Percentiles rank a stretch among this genome's conserved stretches.
phyloP scores from a whole-genome alignment of 2,113 vertebrate species.

The Tachysurus vachellii region DNA sequence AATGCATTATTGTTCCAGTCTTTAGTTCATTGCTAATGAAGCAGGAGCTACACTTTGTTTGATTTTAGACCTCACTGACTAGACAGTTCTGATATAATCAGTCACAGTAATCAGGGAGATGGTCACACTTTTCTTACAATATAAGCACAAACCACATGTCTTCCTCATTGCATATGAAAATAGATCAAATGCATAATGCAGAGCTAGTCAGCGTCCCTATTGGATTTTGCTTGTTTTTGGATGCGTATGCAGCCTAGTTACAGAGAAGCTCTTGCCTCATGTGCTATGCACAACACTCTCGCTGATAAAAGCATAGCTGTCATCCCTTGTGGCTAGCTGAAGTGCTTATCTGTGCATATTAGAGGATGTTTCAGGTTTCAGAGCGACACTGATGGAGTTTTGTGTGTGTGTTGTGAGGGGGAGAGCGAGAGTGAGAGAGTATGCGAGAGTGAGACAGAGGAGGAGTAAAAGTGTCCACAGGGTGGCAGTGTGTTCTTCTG shows the following conservation, averaged over 20 bases:
- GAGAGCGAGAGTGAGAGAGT: not conserved
- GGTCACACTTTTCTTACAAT: not conserved
- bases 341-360: conserved; percentile 31
- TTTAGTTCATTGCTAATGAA: not conserved
- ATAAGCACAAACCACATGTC: not conserved
- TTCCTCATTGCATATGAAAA: not conserved
- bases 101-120: not conserved
- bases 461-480: conserved; percentile 36
- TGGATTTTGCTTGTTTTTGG: conserved; percentile 1
- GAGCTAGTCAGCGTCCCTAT: not conserved
- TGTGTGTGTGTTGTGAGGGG: not conserved
- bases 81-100: not conserved
- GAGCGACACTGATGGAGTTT: conserved; percentile 11
- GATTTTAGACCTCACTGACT: not conserved
- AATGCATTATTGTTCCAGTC: not conserved
- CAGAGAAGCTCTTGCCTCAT: not conserved
- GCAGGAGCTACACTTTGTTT: not conserved
- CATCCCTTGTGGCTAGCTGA: not conserved
- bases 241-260: not conserved
- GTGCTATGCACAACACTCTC: conserved; percentile 16
- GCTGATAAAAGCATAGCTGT: conserved; percentile 34
- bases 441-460: not conserved
- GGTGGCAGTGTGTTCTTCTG: conserved; percentile 47
- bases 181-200: conserved; percentile 14
- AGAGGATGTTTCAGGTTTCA: conserved; percentile 26